Conservation (phyloP, 2,888 invertebrate species). For the Serripes groenlandicus region DNA sequence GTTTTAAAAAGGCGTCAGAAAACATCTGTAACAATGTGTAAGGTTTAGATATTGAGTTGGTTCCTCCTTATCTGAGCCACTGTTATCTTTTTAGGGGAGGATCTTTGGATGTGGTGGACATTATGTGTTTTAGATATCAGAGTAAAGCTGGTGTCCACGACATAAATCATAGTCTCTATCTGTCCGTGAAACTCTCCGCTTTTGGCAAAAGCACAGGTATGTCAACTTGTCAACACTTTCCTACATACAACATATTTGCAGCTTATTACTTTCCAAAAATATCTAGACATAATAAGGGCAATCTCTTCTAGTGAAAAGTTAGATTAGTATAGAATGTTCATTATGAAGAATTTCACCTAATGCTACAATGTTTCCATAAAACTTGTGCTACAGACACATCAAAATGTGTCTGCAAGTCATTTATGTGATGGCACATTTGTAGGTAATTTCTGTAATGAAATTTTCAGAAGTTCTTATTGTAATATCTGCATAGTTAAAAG, state of each 20-base stretch:
- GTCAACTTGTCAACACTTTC: background rate
- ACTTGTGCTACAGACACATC: background rate
- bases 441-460: too few species aligned
- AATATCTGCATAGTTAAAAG: too few species aligned
- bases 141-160: slow-evolving; percentile 83
- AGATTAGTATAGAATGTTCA: background rate
- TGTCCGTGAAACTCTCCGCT: slow-evolving; percentile 68
- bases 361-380: background rate
- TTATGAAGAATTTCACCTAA: background rate
- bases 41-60: too few species aligned
- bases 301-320: background rate
- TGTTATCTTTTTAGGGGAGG: slow-evolving; percentile 69
- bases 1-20: too few species aligned
- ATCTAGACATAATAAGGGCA: background rate
- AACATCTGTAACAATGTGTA: too few species aligned
- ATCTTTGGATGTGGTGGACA: slow-evolving; percentile 70
- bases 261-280: background rate
- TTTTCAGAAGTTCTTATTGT: too few species aligned
- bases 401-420: too few species aligned
- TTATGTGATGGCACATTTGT: too few species aligned
- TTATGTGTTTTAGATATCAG: slow-evolving; percentile 86
- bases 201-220: slow-evolving; percentile 69
- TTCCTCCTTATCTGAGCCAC: too few species aligned
- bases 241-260: background rate
- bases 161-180: slow-evolving; percentile 83